A percentile compares a stretch with the other conserved stretches of the same genome.
phyloP scores from a whole-genome alignment of 2,797 vertebrate species.

The Rallus crepitans region DNA sequence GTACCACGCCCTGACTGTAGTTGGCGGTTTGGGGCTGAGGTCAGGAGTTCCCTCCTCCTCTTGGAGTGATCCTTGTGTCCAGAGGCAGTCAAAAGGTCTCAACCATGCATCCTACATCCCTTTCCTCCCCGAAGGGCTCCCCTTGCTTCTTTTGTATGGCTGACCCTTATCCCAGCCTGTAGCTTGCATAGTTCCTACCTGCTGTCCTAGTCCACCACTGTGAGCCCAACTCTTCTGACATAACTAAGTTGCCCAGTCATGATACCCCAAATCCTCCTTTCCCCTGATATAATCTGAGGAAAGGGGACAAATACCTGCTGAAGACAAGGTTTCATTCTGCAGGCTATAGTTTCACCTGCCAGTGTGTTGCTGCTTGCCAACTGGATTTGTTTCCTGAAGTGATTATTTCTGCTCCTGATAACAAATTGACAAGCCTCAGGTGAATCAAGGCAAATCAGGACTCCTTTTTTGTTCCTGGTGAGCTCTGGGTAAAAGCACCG shows the following conservation, averaged over 20 bases:
- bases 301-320: not conserved
- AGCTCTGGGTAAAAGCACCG: not conserved
- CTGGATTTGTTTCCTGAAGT: not conserved
- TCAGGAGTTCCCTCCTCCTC: not conserved
- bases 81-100: not conserved
- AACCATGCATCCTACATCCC: not conserved
- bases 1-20: not conserved
- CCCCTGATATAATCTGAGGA: not conserved
- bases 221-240: not conserved
- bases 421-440: not conserved
- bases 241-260: not conserved
- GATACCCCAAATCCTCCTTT: not conserved
- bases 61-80: not conserved
- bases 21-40: not conserved
- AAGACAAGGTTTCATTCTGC: not conserved
- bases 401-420: not conserved
- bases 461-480: not conserved
- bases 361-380: not conserved
- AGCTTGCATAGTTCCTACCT: rapidly evolving
- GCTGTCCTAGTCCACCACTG: not conserved
- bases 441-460: not conserved
- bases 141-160: not conserved
- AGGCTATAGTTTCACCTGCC: not conserved
- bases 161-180: not conserved
- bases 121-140: not conserved